Evolutionary conservation across 2,888 invertebrate species (phyloP).

Genomic region (Acanthopleura granulata): DNA sequence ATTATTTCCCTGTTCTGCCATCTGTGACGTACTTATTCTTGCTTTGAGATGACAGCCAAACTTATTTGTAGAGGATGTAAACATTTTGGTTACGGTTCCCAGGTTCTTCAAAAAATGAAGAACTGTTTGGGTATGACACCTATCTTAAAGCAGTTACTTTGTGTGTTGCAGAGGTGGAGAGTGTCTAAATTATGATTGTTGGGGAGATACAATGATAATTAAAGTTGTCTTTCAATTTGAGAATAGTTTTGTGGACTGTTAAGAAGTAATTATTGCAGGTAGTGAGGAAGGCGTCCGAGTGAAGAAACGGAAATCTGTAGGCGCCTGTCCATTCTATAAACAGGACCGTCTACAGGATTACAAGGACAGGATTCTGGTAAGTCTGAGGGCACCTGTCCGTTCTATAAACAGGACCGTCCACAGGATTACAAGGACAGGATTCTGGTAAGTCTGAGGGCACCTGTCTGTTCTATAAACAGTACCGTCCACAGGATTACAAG

Average conservation of each 20-base stretch:
- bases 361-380: conserved; percentile 55
- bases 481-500: conserved; percentile 51
- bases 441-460: conserved; percentile 59
- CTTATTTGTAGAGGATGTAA: too few relatives aligned
- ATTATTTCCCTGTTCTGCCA: neutral
- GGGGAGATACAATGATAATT: too few relatives aligned
- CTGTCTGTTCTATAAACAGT: conserved; percentile 64
- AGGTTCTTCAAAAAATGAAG: too few relatives aligned
- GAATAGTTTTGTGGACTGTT: neutral
- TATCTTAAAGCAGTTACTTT: too few relatives aligned
- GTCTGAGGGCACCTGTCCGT: conserved; percentile 66
- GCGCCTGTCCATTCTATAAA: conserved; percentile 67
- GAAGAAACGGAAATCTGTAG: conserved; percentile 73
- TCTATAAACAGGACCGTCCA: conserved; percentile 58
- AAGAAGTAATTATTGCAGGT: conserved; percentile 27
- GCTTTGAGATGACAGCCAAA: too few relatives aligned
- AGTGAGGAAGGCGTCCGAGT: conserved; percentile 43
- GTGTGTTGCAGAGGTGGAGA: too few relatives aligned
- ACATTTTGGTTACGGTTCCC: too few relatives aligned
- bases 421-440: conserved; percentile 54
- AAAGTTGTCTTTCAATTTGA: too few relatives aligned
- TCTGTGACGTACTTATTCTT: neutral
- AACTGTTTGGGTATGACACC: too few relatives aligned
- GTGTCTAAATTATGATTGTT: too few relatives aligned
- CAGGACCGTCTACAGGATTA: conserved; percentile 54